Conservation (phyloP, 2,113 vertebrate species). For the Stegostoma tigrinum region DNA sequence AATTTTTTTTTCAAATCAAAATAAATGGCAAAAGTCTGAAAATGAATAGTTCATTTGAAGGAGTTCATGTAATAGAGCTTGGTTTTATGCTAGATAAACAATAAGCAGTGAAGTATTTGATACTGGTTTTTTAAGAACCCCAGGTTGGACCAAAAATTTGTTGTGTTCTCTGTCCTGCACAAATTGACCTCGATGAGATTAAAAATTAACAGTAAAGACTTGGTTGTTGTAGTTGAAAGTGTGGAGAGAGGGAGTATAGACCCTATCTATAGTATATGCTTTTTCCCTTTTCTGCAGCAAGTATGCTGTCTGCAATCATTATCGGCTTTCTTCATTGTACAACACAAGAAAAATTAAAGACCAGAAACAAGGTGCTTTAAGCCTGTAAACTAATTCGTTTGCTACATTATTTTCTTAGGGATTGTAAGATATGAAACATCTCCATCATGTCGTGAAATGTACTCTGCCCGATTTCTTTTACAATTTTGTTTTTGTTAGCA, state of each 20-base stretch:
- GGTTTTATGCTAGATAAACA: too few species aligned
- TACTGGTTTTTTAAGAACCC: neutral
- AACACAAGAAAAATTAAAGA: constrained; percentile 70
- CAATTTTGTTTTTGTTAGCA: constrained; percentile 69
- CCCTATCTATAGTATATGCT: neutral
- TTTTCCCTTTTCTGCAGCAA: constrained; percentile 20
- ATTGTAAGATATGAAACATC: constrained; percentile 67
- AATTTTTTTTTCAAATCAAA: neutral
- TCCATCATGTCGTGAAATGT: constrained; percentile 64
- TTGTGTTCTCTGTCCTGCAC: neutral
- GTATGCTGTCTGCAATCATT: constrained; percentile 39
- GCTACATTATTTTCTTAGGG: constrained; percentile 66
- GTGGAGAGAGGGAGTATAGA: neutral
- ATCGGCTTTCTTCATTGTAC: constrained; percentile 58
- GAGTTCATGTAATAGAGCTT: neutral
- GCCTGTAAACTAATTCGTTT: constrained; percentile 74
- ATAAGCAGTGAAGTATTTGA: neutral
- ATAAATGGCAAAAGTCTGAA: neutral
- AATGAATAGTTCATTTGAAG: neutral
- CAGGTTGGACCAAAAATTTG: neutral
- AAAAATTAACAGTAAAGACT: neutral
- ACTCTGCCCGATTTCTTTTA: constrained; percentile 67
- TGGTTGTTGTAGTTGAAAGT: neutral
- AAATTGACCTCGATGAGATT: neutral
- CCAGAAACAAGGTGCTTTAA: constrained; percentile 69